A percentile compares a stretch with the other conserved stretches of the same genome.
phyloP scores from a whole-genome alignment of 2,888 invertebrate species.

The Agrotis segetum region DNA sequence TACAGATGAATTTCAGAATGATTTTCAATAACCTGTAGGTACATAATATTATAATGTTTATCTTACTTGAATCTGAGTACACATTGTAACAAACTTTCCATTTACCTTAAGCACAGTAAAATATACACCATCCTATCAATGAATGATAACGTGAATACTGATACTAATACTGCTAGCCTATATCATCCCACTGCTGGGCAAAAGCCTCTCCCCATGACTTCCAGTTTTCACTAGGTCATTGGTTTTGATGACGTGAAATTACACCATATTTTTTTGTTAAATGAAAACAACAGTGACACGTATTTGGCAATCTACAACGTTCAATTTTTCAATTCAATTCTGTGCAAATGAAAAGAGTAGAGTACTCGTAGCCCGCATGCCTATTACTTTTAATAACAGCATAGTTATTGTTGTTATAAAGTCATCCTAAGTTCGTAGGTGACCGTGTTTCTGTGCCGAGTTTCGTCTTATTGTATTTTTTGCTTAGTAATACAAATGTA shows the following conservation, averaged over 20 bases:
- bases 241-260: not conserved
- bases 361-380: not conserved
- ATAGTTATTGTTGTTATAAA: conserved; percentile 12
- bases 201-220: too few species aligned
- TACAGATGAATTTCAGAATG: too few species aligned
- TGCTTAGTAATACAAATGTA: conserved; percentile 56
- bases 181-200: too few species aligned
- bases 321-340: not conserved
- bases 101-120: not conserved
- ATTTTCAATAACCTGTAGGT: too few species aligned
- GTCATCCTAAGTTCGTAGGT: conserved; percentile 40
- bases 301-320: not conserved
- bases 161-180: too few species aligned
- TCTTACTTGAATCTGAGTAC: not conserved
- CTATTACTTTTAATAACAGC: not conserved
- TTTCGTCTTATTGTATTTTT: conserved; percentile 59
- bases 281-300: not conserved
- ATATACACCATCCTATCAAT: too few species aligned
- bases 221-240: too few species aligned
- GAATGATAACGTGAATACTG: not conserved
- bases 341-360: not conserved
- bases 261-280: not conserved
- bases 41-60: too few species aligned
- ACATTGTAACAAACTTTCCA: not conserved
- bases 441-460: conserved; percentile 63